Evolutionary conservation across 2,888 invertebrate species (phyloP).

Genomic region (Microplitis manilae): DNA sequence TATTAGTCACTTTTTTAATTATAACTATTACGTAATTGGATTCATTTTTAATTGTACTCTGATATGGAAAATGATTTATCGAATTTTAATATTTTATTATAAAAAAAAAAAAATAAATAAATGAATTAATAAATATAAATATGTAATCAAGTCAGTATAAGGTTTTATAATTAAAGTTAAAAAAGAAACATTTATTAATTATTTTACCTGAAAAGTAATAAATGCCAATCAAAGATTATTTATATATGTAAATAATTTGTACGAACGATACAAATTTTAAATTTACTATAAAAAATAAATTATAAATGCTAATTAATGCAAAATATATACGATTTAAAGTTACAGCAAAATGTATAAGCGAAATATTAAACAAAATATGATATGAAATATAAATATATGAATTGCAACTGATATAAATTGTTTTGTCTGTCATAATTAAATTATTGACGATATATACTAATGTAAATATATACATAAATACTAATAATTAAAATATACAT

Average conservation of each 20-base stretch:
- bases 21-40: neutral
- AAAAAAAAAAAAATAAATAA: constrained; percentile 2
- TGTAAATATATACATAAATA: constrained; percentile 18
- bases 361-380: neutral
- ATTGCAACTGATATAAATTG: too few relatives aligned
- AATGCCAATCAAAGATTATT: neutral
- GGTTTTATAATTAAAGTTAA: neutral
- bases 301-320: too few relatives aligned
- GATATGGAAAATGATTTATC: constrained; percentile 5
- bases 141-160: neutral
- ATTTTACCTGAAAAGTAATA: neutral
- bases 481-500: constrained; percentile 18
- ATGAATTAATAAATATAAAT: neutral
- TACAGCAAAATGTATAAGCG: neutral
- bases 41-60: neutral
- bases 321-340: neutral
- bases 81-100: neutral
- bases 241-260: neutral
- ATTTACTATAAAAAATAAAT: neutral
- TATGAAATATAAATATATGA: neutral
- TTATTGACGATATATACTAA: neutral
- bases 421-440: neutral
- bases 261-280: neutral
- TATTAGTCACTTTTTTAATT: constrained; percentile 46
- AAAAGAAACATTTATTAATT: neutral